A percentile compares a stretch with the other conserved stretches of the same genome.
Conservation (phyloP, 2,888 invertebrate genomes). For the Coremacera marginata region DNA sequence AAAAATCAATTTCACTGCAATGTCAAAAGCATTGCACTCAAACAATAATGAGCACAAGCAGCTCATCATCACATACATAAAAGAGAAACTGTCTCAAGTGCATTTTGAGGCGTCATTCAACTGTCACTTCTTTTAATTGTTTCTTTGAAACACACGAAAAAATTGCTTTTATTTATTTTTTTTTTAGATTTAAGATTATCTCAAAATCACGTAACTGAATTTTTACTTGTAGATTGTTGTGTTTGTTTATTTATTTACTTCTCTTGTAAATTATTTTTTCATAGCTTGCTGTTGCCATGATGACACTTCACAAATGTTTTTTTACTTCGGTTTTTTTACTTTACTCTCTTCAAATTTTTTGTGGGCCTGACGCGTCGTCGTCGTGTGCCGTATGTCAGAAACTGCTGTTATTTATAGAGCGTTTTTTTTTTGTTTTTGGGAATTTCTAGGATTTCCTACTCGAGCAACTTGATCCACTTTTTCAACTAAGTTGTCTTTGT, state of each 20-base stretch:
- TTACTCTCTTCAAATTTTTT: not conserved
- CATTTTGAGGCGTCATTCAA: conserved; percentile 29
- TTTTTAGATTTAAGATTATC: conserved; percentile 31
- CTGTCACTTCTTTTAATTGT: conserved; percentile 35
- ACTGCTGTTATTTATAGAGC: conserved; percentile 20
- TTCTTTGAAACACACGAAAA: conserved; percentile 19
- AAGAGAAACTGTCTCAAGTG: conserved; percentile 46
- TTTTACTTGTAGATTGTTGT: not conserved
- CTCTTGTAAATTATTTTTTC: not conserved
- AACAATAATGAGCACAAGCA: conserved; percentile 7
- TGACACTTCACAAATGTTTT: conserved; percentile 36
- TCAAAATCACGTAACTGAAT: not conserved
- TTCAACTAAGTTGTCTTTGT: not conserved
- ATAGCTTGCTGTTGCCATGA: conserved; percentile 24
- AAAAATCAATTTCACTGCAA: conserved; percentile 33
- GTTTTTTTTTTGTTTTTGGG: conserved; percentile 5
- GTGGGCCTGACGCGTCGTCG: not conserved
- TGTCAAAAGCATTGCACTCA: conserved; percentile 15
- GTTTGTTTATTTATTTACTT: conserved; percentile 15
- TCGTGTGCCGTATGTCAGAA: not conserved
- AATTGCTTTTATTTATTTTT: conserved; percentile 44
- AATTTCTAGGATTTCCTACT: no score
- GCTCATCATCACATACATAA: not conserved
- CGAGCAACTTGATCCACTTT: not conserved
- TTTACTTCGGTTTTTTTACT: not conserved